These are phyloP conservation scores for Periophthalmodon schlosseri DNA, from an alignment of 2,113 vertebrate species.

Conservation along the genomic window DNA sequence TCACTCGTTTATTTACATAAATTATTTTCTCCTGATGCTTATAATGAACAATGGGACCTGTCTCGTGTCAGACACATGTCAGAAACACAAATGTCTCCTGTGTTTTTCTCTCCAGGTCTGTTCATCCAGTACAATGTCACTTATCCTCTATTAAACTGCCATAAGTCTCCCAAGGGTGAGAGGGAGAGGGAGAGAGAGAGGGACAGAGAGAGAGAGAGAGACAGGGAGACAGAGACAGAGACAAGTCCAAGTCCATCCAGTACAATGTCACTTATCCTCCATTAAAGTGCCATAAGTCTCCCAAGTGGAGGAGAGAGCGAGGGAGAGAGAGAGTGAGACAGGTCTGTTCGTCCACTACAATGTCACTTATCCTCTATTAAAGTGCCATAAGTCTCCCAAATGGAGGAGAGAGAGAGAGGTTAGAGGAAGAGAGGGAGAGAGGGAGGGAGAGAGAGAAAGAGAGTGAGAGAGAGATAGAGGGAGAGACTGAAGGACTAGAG, in stretches of 20 bases:
- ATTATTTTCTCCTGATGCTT: constrained; percentile 23
- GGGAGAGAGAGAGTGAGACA: too few relatives aligned
- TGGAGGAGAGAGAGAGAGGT: not conserved
- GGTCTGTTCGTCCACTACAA: not conserved
- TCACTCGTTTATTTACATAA: constrained; percentile 37
- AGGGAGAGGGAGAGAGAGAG: too few relatives aligned
- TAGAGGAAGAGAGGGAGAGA: too few relatives aligned
- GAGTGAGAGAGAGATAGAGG: not conserved
- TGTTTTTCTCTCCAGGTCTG: constrained; percentile 1
- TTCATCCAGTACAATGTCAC: constrained; percentile 8
- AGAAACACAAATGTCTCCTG: not conserved
- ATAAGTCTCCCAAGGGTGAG: not conserved
- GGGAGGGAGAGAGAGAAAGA: too few relatives aligned
- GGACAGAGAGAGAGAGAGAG: too few relatives aligned
- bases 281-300: not conserved
- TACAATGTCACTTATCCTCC: constrained; percentile 2
- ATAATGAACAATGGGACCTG: constrained; percentile 30
- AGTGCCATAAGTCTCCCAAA: not conserved
- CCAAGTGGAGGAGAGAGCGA: not conserved
- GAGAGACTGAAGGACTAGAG: too few relatives aligned
- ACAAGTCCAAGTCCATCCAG: not conserved
- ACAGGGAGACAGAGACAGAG: too few relatives aligned
- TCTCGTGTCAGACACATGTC: constrained; percentile 9
- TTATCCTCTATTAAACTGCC: constrained; percentile 2
- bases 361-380: constrained; percentile 13